Conservation (phyloP, 1,140 invertebrate genomes). For the Radopholus similis region DNA sequence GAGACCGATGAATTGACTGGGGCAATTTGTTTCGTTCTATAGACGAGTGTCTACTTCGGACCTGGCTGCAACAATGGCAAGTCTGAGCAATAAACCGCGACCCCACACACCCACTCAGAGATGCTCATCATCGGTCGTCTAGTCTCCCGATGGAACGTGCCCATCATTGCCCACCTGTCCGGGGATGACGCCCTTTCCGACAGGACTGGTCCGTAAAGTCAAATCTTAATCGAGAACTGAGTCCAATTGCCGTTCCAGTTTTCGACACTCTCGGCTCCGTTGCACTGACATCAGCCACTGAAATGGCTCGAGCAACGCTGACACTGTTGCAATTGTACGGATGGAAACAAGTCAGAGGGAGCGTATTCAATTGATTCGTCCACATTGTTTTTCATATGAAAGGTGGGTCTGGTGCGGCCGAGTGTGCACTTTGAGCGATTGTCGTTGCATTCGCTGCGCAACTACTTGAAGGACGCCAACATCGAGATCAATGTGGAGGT, state of each 20-base stretch:
- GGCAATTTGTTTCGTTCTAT: not conserved
- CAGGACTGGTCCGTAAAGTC: constrained; percentile 45
- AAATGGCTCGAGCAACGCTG: constrained; percentile 58
- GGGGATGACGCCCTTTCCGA: constrained; percentile 57
- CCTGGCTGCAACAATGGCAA: constrained; percentile 59
- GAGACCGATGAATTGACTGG: too few relatives aligned
- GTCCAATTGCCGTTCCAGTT: constrained; percentile 50
- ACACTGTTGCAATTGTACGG: constrained; percentile 51
- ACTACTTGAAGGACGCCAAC: constrained; percentile 44
- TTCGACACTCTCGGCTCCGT: constrained; percentile 56
- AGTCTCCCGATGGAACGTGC: constrained; percentile 58
- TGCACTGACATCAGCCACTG: constrained; percentile 53
- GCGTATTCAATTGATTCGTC: too few relatives aligned
- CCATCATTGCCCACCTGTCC: constrained; percentile 59
- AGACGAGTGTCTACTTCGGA: constrained; percentile 55
- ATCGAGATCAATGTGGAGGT: constrained; percentile 52
- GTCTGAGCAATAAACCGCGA: not conserved
- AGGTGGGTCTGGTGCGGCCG: constrained; percentile 50
- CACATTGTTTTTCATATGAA: too few relatives aligned
- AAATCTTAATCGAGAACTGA: too few relatives aligned
- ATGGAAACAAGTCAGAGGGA: constrained; percentile 58
- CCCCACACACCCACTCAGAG: constrained; percentile 29
- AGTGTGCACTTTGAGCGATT: constrained; percentile 43
- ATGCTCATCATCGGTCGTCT: constrained; percentile 59
- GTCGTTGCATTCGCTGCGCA: constrained; percentile 47